Percentiles rank a stretch among this genome's conserved stretches.
Conservation (phyloP, 2,888 invertebrate genomes). For the Tachystola acroxantha region DNA sequence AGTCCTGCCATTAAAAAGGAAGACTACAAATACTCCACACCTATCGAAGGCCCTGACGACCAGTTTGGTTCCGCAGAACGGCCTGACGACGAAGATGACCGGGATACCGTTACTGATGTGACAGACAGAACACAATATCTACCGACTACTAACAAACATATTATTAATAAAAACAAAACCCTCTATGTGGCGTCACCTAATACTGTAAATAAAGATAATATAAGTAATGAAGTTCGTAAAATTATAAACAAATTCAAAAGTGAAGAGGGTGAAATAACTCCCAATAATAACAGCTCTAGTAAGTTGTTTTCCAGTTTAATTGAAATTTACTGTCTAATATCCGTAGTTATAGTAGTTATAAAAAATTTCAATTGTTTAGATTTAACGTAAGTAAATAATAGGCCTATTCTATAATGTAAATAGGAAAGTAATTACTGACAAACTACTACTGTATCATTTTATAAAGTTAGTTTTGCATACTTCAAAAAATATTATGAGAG, state of each 20-base stretch:
- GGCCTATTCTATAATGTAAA: neutral
- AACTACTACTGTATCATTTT: neutral
- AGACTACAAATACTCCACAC: slow-evolving; percentile 68
- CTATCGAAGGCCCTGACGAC: slow-evolving; percentile 78
- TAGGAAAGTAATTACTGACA: neutral
- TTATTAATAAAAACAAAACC: slow-evolving; percentile 43
- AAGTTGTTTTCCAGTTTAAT: slow-evolving; percentile 7
- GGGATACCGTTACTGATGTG: slow-evolving; percentile 32
- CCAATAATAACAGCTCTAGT: slow-evolving; percentile 4
- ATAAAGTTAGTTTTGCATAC: neutral
- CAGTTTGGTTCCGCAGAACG: slow-evolving; percentile 85
- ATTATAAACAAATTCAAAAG: slow-evolving; percentile 53
- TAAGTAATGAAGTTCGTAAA: slow-evolving; percentile 64
- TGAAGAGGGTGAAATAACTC: slow-evolving; percentile 10
- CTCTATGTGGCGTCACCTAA: slow-evolving; percentile 29
- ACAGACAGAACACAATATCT: slow-evolving; percentile 19
- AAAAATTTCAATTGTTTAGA: slow-evolving; percentile 4
- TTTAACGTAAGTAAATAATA: slow-evolving; percentile 5
- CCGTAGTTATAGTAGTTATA: slow-evolving; percentile 4
- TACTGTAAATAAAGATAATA: slow-evolving; percentile 43
- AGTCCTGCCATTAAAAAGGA: slow-evolving; percentile 76
- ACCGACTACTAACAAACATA: slow-evolving; percentile 26
- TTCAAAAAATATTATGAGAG: slow-evolving; percentile 4
- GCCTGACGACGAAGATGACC: slow-evolving; percentile 81
- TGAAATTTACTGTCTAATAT: slow-evolving; percentile 4